Base-by-base conservation (phyloP, 2,888 invertebrate species). In the Ceriagrion tenellum region DNA sequence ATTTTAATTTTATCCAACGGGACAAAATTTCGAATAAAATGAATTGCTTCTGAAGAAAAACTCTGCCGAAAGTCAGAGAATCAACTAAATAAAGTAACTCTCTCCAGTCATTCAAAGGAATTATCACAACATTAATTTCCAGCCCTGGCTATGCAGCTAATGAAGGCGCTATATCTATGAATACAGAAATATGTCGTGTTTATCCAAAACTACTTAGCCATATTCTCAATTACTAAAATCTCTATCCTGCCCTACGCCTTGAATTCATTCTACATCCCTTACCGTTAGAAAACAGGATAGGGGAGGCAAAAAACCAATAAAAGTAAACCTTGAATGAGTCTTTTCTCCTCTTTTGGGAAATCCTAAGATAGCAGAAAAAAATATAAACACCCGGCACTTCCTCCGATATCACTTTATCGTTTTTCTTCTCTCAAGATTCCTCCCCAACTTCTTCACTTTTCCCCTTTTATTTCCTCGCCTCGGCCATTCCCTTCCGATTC, bases 341-440 rank as follows among this genome's bases (percentile, higher is more conserved):
- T 55, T 55, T 26, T 26, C 89, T 89, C 26, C 47, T n/a, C 89
- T 23, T n/a, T 47, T n/a, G n/a, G 13, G 55, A 55, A 55, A 55
- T 55, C n/a, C 55, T 55, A n/a, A 89, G 89, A 89, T 26, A 89
- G 89, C 81, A 35, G 26, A 81, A 69, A 35, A 81, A 89, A 23
- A 89, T 26, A 47, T 10, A 89, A 55, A 47, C 55, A 23, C 89
- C n/a, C 89, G 55, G n/a, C 89, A 55, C 55, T 89, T 55, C 89
- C 89, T 89, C n/a, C 89, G 55, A 47, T 55, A 89, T 47, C 89
- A n/a, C 89, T n/a, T 74, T 47, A 47, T 93, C 74, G 47, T 47
- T 47, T n/a, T n/a, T 47, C 16, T 47, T 47, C 12, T 59, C 69
- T 26, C 63, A 35, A 26, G 56, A 63, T 13, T 69, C 91, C 63